Evolutionary conservation across 2,797 vertebrate species (phyloP).

Genomic region (Siniperca undulata): DNA sequence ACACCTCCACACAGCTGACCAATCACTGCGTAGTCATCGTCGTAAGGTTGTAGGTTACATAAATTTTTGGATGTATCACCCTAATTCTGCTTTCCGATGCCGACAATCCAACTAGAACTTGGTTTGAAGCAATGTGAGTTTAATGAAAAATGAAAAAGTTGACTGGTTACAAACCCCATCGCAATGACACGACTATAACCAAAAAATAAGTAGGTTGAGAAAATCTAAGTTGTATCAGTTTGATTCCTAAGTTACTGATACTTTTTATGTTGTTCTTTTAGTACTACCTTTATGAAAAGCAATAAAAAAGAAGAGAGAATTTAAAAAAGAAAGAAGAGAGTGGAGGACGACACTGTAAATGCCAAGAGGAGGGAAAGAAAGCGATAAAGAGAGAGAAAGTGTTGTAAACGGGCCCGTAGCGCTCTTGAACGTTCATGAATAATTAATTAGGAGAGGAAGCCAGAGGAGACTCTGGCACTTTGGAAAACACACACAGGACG

Average conservation of each 20-base stretch:
- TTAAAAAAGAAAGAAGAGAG: too few relatives aligned
- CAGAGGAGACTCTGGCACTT: conserved; percentile 17
- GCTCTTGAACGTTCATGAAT: conserved; percentile 45
- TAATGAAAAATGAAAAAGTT: too few relatives aligned
- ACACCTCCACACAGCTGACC: too few relatives aligned
- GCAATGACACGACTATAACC: too few relatives aligned
- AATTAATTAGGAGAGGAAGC: conserved; percentile 33
- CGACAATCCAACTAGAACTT: too few relatives aligned
- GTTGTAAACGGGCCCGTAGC: conserved; percentile 24
- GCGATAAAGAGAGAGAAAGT: background rate
- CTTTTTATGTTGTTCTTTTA: background rate
- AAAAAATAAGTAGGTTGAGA: background rate
- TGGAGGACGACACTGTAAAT: background rate
- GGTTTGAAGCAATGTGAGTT: too few relatives aligned
- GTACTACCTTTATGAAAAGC: conserved; percentile 7
- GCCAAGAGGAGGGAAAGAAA: background rate
- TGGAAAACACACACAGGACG: conserved; percentile 46
- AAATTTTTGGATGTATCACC: too few relatives aligned
- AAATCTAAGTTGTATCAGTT: background rate
- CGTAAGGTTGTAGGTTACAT: too few relatives aligned
- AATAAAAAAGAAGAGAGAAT: background rate
- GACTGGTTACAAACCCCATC: too few relatives aligned
- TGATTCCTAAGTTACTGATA: background rate
- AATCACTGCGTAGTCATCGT: too few relatives aligned
- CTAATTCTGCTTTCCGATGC: too few relatives aligned